Evolutionary conservation across 2,113 vertebrate species (phyloP).

Genomic region (Sialia sialis): DNA sequence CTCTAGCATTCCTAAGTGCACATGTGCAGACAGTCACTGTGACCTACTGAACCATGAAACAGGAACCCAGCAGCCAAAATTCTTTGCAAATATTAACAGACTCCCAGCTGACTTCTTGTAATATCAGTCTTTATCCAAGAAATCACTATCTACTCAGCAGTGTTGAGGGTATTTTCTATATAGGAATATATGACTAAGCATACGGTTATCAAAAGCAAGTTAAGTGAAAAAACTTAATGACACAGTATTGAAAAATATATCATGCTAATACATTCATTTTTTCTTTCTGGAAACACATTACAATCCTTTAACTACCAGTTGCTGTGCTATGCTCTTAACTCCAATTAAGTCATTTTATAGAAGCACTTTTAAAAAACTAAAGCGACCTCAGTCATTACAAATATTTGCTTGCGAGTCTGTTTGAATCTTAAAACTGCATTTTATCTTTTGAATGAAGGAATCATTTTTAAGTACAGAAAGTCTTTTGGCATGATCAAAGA

Average conservation of each 20-base stretch:
- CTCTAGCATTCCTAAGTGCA: background rate
- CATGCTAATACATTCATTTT: background rate
- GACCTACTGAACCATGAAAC: background rate
- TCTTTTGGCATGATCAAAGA: background rate
- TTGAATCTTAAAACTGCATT: background rate
- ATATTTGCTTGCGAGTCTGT: background rate
- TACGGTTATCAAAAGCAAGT: background rate
- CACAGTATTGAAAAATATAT: background rate
- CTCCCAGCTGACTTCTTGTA: background rate
- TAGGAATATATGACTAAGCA: background rate
- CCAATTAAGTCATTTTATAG: background rate
- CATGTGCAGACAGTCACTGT: background rate
- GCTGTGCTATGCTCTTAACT: background rate
- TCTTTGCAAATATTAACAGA: background rate
- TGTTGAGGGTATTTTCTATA: background rate
- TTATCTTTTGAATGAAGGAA: background rate
- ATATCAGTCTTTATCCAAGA: background rate
- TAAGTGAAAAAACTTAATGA: background rate
- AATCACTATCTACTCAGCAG: background rate
- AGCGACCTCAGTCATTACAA: background rate
- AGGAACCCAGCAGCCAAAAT: background rate
- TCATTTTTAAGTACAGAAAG: background rate
- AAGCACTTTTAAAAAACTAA: background rate
- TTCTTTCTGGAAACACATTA: background rate
- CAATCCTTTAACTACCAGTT: background rate